Evolutionary conservation across 2,888 invertebrate species (phyloP).

Genomic region (Drosophila flavopinicola): DNA sequence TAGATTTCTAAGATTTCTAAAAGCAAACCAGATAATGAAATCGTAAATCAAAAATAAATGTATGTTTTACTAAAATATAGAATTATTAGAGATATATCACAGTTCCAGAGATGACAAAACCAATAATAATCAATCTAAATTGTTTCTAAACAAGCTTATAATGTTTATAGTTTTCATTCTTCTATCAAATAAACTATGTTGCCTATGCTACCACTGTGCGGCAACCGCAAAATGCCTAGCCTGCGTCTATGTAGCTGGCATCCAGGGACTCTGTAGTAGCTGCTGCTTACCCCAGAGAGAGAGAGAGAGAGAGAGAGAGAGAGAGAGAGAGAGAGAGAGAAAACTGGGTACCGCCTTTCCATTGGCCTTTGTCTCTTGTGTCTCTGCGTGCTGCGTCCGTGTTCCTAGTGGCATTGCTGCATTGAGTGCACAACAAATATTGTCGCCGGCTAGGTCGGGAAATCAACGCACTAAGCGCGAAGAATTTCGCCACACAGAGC

Average conservation of each 20-base stretch:
- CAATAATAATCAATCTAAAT: too few relatives aligned
- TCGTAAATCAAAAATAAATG: too few relatives aligned
- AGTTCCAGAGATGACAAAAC: too few relatives aligned
- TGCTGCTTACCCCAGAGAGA: not conserved
- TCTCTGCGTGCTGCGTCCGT: constrained; percentile 7
- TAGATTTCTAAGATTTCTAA: too few relatives aligned
- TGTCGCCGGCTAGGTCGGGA: constrained; percentile 82
- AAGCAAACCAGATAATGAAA: too few relatives aligned
- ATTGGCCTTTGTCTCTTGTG: constrained; percentile 69
- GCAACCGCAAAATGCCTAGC: constrained; percentile 57
- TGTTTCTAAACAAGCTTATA: too few relatives aligned
- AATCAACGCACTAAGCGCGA: constrained; percentile 67
- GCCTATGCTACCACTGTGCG: constrained; percentile 43
- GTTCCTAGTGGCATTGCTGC: constrained; percentile 48
- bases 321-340: not conserved
- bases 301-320: not conserved
- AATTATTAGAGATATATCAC: too few relatives aligned
- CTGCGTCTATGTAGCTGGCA: constrained; percentile 13
- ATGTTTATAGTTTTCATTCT: not conserved
- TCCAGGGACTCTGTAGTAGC: not conserved
- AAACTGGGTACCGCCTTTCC: constrained; percentile 44
- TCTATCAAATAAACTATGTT: not conserved
- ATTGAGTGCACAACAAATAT: constrained; percentile 79
- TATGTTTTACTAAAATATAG: too few relatives aligned
- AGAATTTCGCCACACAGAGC: constrained; percentile 17